phyloP scores from a whole-genome alignment of 2,113 vertebrate genomes.

The Semnornis frantzii region DNA sequence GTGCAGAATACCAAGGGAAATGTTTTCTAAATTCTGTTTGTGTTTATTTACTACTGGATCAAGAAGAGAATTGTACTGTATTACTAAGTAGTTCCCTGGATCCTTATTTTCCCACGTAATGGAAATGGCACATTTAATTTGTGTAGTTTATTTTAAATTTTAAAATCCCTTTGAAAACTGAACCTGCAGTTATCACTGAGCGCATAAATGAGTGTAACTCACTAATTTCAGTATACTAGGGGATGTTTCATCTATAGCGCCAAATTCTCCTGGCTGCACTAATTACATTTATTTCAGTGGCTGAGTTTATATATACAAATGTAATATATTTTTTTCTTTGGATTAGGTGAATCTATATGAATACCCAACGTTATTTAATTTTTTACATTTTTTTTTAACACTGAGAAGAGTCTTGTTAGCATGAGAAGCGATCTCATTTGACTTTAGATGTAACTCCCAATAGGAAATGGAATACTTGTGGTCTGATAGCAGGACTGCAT shows the following conservation, averaged over 20 bases:
- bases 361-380: not conserved
- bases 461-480: constrained; percentile 49
- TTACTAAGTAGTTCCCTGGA: not conserved
- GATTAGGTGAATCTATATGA: not conserved
- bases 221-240: not conserved
- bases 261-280: not conserved
- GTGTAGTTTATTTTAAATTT: not conserved
- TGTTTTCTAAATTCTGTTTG: constrained; percentile 15
- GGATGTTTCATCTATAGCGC: not conserved
- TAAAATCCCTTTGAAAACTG: not conserved
- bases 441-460: constrained; percentile 35
- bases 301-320: not conserved
- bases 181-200: not conserved
- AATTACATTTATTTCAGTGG: not conserved
- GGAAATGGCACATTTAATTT: not conserved
- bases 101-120: not conserved
- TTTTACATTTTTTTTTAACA: not conserved
- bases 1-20: constrained; percentile 4
- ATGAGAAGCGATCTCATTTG: constrained; percentile 38
- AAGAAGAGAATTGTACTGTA: not conserved
- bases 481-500: constrained; percentile 47
- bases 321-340: not conserved
- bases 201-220: not conserved
- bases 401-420: not conserved
- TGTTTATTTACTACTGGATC: constrained; percentile 8